Base-by-base conservation (phyloP, 2,113 vertebrate genomes). In the Hylia prasina region DNA sequence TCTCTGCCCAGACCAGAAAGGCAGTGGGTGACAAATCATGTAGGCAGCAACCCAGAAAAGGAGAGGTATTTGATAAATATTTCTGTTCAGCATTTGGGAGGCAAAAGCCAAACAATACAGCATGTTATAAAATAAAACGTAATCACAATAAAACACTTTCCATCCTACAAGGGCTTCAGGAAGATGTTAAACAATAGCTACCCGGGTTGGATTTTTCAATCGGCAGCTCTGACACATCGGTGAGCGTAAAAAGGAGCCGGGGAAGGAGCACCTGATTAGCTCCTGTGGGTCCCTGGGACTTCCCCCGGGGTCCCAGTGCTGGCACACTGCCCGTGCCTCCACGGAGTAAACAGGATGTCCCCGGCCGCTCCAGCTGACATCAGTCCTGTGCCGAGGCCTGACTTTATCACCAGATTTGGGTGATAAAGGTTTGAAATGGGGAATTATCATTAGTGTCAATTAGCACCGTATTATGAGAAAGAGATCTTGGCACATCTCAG, bases 341-440 rank as follows among this genome's bases (percentile, higher is more conserved):
- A 7, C 10, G 86, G 68, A 93, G 94, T 96, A 96, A 97, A 97
- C 96, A 97, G 96, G 96, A 97, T 95, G 91, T 96, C 95, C 91
- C 66, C 15, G 48, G 64, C 79, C 2, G 0, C 70, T 8, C 48
- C 40, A 13, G 75, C 95, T 95, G 93, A 94, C 94, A 95, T 93
- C 96, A 93, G 47, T 4, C 54, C 93, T 69, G 82, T 8, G 69
- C 82, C 1, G 58, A 18, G 79, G 70, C 58, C n/a, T 20, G 56
- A 37, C 45, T 47, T 47, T 47, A 22, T 47, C 1, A 5, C 86
- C 47, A 4, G 76, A 24, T 47, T 44, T 11, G 4, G 80, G 22
- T 21, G 9, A 81, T 70, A 89, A 80, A 81, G 69, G 20, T 33
- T 50, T 31, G 68, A 92, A 88, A 75, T 0, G 4, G 27, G 94